Base-by-base conservation (phyloP, 1,140 invertebrate species). In the Pinna nobilis region DNA sequence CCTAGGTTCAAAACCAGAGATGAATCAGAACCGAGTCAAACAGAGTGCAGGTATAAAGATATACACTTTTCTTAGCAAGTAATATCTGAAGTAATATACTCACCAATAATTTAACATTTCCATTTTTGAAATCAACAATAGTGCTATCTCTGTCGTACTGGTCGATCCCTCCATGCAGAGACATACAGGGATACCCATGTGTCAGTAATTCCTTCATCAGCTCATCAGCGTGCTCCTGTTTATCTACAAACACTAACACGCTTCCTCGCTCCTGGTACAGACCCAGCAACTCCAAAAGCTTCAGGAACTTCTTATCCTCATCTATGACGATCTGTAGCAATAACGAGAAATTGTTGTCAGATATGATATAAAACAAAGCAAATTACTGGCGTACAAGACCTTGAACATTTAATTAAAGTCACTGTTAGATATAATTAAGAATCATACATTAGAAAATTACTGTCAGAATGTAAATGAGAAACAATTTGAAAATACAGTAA, bases 131-230 rank as follows among this genome's bases (percentile, higher is more conserved):
- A 88, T 99, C 98, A 30, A 96, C 92, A 77, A 99, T 99, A 0
- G 96, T 99, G 1, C 96, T 98, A 90, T 99, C 98, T 77, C 98
- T 91, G 90, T 99, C 98, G 88, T 97, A 98, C 89, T 99, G 98
- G 91, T 99, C 98, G 82, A 99, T 99, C 82, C 97, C 98, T 55
- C 98, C 98, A 87, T 99, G 98, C 25, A 99, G 91, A 32, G 97
- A 96, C 93, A 99, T 94, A 86, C 97, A 99, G 80, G 99, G 98
- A 81, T 92, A 91, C 0, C 96, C 96, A 0, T 97, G 96, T 87
- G 96, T 98, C 94, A 99, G 96, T 0, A 99, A 91, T 84, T 99
- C 96, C 86, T 97, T 97, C 32, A 99, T 90, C 4, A 99, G 88
- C 20, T 95, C 95, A 86, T 99, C 98, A 0, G 97, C 91, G 88